Conservation (phyloP, 2,888 invertebrate genomes). For the Metacarcinus magister region DNA sequence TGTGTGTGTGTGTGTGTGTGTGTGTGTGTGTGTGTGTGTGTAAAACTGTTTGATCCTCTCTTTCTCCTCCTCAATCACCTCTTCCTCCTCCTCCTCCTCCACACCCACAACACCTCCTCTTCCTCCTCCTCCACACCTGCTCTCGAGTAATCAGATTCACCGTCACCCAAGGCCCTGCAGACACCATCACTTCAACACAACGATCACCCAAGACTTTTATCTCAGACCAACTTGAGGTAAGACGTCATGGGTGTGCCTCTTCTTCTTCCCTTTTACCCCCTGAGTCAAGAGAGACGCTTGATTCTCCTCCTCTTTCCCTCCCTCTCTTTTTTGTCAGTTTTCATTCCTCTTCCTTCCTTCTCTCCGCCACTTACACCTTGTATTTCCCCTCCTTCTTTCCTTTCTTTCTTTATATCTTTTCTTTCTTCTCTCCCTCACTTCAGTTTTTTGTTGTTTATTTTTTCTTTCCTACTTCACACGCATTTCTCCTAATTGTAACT, state of each 20-base stretch:
- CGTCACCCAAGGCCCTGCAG: not conserved
- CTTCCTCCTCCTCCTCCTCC: not conserved
- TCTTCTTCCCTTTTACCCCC: not conserved
- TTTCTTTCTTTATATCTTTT: not conserved
- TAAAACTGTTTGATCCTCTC: not conserved
- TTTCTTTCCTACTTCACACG: not conserved
- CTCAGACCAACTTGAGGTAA: conserved; percentile 31
- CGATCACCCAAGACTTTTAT: conserved; percentile 48
- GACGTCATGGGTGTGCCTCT: not conserved
- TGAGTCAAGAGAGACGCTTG: not conserved
- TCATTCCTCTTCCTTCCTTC: not conserved
- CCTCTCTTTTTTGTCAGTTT: not conserved
- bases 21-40: conserved; percentile 41
- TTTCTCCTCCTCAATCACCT: not conserved
- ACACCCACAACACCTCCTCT: not conserved
- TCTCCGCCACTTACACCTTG: not conserved
- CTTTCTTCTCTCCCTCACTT: not conserved
- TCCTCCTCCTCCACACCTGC: not conserved
- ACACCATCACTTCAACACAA: conserved; percentile 22
- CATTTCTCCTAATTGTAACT: not conserved
- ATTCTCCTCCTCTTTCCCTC: not conserved
- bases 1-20: not conserved
- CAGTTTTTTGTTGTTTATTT: not conserved
- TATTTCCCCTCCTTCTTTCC: not conserved
- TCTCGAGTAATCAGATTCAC: conserved; percentile 13